A percentile compares a stretch with the other conserved stretches of the same genome.
phyloP scores from a whole-genome alignment of 2,113 vertebrate species.

The Sorex araneus region DNA sequence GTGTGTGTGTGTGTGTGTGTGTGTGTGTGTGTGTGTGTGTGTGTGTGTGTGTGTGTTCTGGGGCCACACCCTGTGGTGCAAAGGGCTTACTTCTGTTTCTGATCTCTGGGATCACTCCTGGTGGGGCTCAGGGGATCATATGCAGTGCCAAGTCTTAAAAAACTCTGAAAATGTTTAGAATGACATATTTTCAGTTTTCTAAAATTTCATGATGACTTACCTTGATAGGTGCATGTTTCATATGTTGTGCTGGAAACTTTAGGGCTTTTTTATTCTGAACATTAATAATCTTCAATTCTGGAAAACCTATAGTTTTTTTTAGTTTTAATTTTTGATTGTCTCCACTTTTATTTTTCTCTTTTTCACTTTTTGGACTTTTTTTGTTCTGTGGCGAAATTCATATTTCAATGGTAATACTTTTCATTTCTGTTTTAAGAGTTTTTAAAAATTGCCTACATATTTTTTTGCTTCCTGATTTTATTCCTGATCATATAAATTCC shows the following conservation, averaged over 20 bases:
- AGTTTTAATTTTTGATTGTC: neutral
- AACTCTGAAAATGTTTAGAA: neutral
- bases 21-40: too few relatives aligned
- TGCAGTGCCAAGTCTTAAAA: neutral
- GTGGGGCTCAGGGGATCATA: too few relatives aligned
- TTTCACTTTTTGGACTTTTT: neutral
- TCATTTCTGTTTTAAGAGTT: neutral
- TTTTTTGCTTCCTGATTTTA: neutral
- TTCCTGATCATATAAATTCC: too few relatives aligned
- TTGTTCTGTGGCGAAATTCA: constrained; percentile 6
- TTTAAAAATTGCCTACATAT: neutral
- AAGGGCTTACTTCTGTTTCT: neutral
- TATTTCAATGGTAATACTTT: too few relatives aligned
- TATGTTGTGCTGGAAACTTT: neutral
- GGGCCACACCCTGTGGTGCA: too few relatives aligned
- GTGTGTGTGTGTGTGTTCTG: too few relatives aligned
- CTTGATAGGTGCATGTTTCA: neutral
- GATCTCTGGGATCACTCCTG: too few relatives aligned
- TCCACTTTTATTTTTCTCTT: neutral
- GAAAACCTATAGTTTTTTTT: neutral
- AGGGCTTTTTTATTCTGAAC: neutral
- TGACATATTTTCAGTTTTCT: constrained; percentile 21
- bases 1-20: too few relatives aligned
- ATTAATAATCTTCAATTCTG: neutral
- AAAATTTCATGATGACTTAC: neutral